Percentiles rank a stretch among this genome's conserved stretches.
Conservation (phyloP, 2,797 vertebrate genomes). For the Ceyx erithaca region DNA sequence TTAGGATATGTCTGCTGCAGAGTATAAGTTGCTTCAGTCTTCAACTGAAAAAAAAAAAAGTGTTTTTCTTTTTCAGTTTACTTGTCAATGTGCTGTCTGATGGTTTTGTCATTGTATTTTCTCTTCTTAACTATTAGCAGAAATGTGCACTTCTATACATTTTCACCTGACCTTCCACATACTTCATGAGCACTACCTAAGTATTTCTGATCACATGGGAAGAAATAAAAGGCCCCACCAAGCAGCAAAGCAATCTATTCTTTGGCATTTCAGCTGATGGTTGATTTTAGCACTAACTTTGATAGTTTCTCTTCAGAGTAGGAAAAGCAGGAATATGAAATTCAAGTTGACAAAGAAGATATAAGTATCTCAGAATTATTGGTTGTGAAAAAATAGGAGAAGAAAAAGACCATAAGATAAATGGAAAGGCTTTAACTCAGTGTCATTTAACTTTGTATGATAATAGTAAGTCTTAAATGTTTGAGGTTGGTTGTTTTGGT, state of each 20-base stretch:
- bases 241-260: not conserved
- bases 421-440: not conserved
- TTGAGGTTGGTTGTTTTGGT: not conserved
- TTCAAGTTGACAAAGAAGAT: not conserved
- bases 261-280: not conserved
- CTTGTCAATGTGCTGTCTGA: not conserved
- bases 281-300: not conserved
- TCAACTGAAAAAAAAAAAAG: not conserved
- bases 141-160: not conserved
- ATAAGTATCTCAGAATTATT: not conserved
- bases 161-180: not conserved
- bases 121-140: not conserved
- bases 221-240: not conserved
- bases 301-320: not conserved
- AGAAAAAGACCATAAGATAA: not conserved
- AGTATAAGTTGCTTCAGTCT: not conserved
- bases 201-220: not conserved
- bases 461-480: not conserved
- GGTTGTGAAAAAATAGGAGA: not conserved
- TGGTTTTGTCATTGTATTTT: not conserved
- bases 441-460: not conserved
- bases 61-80: not conserved
- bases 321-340: not conserved
- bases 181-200: not conserved
- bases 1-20: not conserved